A percentile compares a stretch with the other conserved stretches of the same genome.
Conservation (phyloP, 1,140 invertebrate genomes). For the Tribolium madens region DNA sequence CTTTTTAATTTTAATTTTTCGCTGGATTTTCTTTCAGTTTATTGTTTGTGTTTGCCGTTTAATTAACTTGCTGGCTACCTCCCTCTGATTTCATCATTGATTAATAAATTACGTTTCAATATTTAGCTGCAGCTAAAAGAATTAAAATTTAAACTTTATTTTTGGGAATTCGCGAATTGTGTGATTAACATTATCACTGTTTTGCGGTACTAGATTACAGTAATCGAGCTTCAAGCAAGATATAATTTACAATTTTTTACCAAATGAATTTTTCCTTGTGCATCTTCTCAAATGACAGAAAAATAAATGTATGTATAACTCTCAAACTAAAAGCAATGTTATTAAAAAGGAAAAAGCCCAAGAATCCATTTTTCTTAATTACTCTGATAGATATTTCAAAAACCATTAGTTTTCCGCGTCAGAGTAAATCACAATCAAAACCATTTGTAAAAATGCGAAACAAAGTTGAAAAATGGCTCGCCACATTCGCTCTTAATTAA, state of each 20-base stretch:
- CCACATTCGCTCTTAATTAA: background rate
- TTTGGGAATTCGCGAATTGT: too few relatives aligned
- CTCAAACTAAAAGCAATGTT: background rate
- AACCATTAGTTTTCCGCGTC: background rate
- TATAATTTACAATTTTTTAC: too few relatives aligned
- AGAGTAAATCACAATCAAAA: background rate
- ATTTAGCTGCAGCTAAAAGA: background rate
- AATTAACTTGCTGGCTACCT: conserved; percentile 4
- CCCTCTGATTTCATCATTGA: background rate
- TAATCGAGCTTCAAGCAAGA: too few relatives aligned
- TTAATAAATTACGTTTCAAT: conserved; percentile 15
- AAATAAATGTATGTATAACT: background rate
- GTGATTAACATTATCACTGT: too few relatives aligned
- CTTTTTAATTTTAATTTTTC: conserved; percentile 3
- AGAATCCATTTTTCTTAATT: background rate
- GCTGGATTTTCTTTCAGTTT: background rate
- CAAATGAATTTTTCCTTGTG: background rate
- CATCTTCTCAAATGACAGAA: background rate
- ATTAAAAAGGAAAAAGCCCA: background rate
- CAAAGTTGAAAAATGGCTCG: background rate
- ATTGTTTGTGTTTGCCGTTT: conserved; percentile 35
- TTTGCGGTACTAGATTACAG: too few relatives aligned
- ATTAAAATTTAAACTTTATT: conserved; percentile 7
- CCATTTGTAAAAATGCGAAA: background rate
- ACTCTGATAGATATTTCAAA: background rate